These are phyloP conservation scores for Drosophila planitibia DNA, from an alignment of 2,888 invertebrate genomes.

Conservation along the genomic window DNA sequence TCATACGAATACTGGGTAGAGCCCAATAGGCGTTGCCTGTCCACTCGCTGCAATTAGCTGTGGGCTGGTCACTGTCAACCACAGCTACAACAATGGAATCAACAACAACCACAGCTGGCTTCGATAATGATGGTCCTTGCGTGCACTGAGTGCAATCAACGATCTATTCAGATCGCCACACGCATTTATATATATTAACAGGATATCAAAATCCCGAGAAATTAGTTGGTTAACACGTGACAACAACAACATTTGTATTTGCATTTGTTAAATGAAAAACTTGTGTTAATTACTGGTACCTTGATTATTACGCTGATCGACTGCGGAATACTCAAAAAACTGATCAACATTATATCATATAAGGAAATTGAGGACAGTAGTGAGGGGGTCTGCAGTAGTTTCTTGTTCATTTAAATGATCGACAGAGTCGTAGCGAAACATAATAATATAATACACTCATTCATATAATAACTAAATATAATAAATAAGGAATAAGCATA, in stretches of 20 bases:
- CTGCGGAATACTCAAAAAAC: no score
- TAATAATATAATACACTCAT: neutral
- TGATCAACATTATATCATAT: no score
- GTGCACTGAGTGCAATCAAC: conserved; percentile 18
- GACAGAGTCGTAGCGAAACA: neutral
- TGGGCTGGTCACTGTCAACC: conserved; percentile 14
- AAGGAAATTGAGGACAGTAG: no score
- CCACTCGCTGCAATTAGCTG: conserved; percentile 74
- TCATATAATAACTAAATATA: no score
- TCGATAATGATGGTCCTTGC: conserved; percentile 18
- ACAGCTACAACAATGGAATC: conserved; percentile 8
- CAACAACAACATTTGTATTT: no score
- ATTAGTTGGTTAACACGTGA: neutral
- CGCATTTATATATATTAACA: neutral
- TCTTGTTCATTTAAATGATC: neutral
- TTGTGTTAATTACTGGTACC: neutral
- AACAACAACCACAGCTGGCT: conserved; percentile 30
- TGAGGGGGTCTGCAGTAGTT: no score
- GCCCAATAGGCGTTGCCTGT: conserved; percentile 59
- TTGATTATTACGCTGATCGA: neutral
- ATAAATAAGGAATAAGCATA: no score
- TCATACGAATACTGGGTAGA: neutral
- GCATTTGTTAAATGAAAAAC: neutral
- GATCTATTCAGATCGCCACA: conserved; percentile 10
- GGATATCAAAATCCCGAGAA: neutral